phyloP scores from a whole-genome alignment of 1,140 invertebrate genomes.

The fruit fly (Drosophila melanogaster) region Release_6_plus_ISO1_MT NC_004354.4:18136501-18137000 shows the following conservation, averaged over 20 bases:
- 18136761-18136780: constrained; percentile 22
- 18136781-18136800: constrained; percentile 24
- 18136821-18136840: constrained; percentile 2
- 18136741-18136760: constrained; percentile 11
- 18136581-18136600: constrained; percentile 94
- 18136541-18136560: constrained; percentile 87
- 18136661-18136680: constrained; percentile 18
- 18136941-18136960: neutral
- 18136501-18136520: constrained; percentile 96
- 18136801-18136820: neutral
- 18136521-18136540: constrained; percentile 94
- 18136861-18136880: constrained; percentile 16
- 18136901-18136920: constrained; percentile 18
- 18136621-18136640: constrained; percentile 94
- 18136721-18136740: constrained; percentile 5
- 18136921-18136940: constrained; percentile 4
- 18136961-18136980: constrained; percentile 5
- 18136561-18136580: constrained; percentile 96
- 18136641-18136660: constrained; percentile 94
- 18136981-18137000: constrained; percentile 1
- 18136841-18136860: neutral
- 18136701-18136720: constrained; percentile 2
- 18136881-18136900: constrained; percentile 44
- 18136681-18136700: neutral
- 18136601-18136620: constrained; percentile 95